Base-by-base conservation (phyloP, 1,140 invertebrate species). In the Heliconius eleuchia region DNA sequence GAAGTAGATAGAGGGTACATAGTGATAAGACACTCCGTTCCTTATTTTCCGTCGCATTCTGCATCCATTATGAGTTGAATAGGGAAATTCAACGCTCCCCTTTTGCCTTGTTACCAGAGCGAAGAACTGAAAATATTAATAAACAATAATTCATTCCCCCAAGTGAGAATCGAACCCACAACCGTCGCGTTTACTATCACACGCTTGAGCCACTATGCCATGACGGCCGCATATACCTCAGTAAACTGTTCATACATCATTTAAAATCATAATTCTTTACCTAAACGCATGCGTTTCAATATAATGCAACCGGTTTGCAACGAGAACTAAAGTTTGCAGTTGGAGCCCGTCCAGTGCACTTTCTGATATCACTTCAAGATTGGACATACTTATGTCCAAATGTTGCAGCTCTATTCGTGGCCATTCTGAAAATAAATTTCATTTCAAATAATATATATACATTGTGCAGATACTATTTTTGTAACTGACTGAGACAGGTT, bases 371-470 rank as follows among this genome's bases (percentile, higher is more conserved):
- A 93, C 82, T 89, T 93, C 91, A 79, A 94, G 83, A 80, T 92
- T 89, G 74, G 92, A 93, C 92, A 94, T 93, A 84, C 92, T 94
- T 85, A 94, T 92, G 80, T 94, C 92, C 84, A 94, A 82, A 81
- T 94, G 92, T 79, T 94, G 92, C 42, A 94, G 80, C 77, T 93
- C 92, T 89, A 93, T 89, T 76, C 87, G 87, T 30, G 92, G 92
- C 92, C 92, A 94, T 87, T 94, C 92, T 94, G 92, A 76, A 91
- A 83, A 86, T 83, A 88, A 87, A 80, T 80, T 78, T 80, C 52
- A 42, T 39, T 52, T 60, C 72, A 70, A 50, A 71, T 50, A 70
- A 71, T 71, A 75, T 74, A 66, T 71, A 75, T 74, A 66, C 78
- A 57, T 74, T 71, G 18, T 34, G 74, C 37, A 42, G 78, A 76